A percentile compares a stretch with the other conserved stretches of the same genome.
Evolutionary conservation across 2,113 vertebrate species (phyloP).

Genomic region (Anarrhichthys ocellatus): DNA sequence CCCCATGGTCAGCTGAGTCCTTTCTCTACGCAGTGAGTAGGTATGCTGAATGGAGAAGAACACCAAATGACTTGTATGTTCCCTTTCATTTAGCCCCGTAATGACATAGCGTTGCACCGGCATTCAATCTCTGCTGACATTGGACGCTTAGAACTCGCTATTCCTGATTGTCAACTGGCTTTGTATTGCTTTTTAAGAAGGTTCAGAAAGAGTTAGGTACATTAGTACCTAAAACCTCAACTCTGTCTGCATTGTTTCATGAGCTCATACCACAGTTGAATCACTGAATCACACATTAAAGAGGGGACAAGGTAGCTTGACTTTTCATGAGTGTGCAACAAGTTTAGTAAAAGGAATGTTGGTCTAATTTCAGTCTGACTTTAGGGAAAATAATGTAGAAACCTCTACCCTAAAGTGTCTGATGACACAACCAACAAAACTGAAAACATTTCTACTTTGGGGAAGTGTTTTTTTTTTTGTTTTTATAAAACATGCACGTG

Average conservation of each 20-base stretch:
- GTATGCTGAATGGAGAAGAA: constrained; percentile 44
- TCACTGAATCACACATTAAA: constrained; percentile 1
- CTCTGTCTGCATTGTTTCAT: neutral
- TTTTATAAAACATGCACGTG: neutral
- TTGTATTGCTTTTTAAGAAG: constrained; percentile 25
- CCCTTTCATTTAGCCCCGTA: constrained; percentile 66
- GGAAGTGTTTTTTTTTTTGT: neutral
- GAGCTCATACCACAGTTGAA: neutral
- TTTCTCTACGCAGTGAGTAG: constrained; percentile 68
- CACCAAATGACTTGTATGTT: constrained; percentile 48
- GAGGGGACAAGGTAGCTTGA: neutral
- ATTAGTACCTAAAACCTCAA: neutral
- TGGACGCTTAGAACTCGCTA: constrained; percentile 40
- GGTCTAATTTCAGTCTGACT: constrained; percentile 7
- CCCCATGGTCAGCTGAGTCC: constrained; percentile 46
- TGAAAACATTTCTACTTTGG: neutral
- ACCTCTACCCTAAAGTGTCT: neutral
- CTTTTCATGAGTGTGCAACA: neutral
- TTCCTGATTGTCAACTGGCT: constrained; percentile 35
- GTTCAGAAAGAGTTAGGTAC: constrained; percentile 14
- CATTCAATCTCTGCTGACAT: constrained; percentile 42
- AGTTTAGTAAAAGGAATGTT: constrained; percentile 15
- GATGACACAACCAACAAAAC: neutral
- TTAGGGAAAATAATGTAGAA: neutral
- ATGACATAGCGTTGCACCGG: constrained; percentile 55